phyloP scores from a whole-genome alignment of 2,113 vertebrate genomes.

The Sisor rabdophorus region DNA sequence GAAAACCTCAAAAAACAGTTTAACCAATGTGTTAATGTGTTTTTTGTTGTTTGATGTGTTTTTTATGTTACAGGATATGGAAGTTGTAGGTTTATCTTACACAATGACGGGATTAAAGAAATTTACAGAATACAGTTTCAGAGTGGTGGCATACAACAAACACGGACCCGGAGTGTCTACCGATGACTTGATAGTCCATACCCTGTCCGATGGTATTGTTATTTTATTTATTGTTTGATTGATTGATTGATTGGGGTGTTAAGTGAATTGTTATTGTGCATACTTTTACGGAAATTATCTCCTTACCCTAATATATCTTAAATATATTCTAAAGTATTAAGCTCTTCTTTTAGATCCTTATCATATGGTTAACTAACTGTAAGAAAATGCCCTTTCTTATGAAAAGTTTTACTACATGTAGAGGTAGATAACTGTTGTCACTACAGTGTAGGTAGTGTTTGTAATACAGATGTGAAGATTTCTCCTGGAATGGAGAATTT shows the following conservation, averaged over 20 bases:
- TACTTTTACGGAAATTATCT: not conserved
- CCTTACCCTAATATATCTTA: not conserved
- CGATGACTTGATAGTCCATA: conserved; percentile 79
- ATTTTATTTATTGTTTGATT: not conserved
- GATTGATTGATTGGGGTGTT: no score
- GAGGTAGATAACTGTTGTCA: not conserved
- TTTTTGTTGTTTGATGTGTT: not conserved
- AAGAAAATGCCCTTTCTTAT: not conserved
- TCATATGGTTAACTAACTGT: not conserved
- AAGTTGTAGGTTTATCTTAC: conserved; percentile 77
- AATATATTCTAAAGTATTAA: no score
- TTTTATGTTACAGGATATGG: conserved; percentile 74
- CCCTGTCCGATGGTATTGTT: conserved; percentile 82
- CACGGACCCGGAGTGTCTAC: conserved; percentile 94
- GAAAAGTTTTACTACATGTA: not conserved
- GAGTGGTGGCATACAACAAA: conserved; percentile 94
- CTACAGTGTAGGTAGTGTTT: not conserved
- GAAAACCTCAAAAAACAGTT: no score
- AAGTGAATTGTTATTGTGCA: not conserved
- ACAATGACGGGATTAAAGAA: conserved; percentile 86
- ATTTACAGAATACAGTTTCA: conserved; percentile 88
- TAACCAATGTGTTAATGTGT: not conserved
- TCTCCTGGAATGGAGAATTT: not conserved
- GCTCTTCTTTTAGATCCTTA: no score
- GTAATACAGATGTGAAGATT: conserved; percentile 22